Evolutionary conservation across 2,113 vertebrate species (phyloP).

Genomic region (Stictonetta naevosa): DNA sequence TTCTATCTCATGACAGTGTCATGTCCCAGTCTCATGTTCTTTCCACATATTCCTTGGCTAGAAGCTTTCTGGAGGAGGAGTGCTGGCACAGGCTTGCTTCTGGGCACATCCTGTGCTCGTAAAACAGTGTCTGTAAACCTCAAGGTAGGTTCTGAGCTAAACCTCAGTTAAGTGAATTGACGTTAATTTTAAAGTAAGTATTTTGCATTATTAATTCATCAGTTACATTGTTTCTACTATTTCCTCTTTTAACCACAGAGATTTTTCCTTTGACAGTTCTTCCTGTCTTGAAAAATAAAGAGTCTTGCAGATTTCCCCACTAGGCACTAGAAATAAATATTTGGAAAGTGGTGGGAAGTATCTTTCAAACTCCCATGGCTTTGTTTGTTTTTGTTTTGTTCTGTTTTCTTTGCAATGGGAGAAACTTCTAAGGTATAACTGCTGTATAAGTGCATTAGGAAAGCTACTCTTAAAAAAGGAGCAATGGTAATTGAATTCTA

Average conservation of each 20-base stretch:
- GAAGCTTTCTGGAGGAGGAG: accelerated
- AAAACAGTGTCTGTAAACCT: not conserved
- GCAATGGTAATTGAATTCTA: not conserved
- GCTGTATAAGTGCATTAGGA: not conserved
- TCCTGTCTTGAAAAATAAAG: not conserved
- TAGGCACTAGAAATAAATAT: not conserved
- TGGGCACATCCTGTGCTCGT: not conserved
- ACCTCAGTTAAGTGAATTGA: not conserved
- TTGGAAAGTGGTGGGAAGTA: not conserved
- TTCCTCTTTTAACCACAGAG: not conserved
- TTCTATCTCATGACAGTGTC: not conserved
- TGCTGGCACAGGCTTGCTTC: not conserved
- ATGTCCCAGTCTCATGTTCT: not conserved
- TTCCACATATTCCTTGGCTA: not conserved
- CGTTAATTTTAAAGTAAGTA: not conserved
- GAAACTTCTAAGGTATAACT: not conserved
- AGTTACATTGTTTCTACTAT: too few species aligned
- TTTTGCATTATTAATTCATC: not conserved
- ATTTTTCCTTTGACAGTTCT: not conserved
- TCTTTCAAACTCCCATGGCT: not conserved
- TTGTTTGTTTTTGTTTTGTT: not conserved
- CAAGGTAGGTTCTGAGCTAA: not conserved
- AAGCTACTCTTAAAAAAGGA: not conserved
- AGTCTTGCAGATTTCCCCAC: not conserved
- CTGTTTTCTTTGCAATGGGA: not conserved